A percentile compares a stretch with the other conserved stretches of the same genome.
Evolutionary conservation across 2,888 invertebrate genomes (phyloP).

Genomic region (Stenotaenia linearis): DNA sequence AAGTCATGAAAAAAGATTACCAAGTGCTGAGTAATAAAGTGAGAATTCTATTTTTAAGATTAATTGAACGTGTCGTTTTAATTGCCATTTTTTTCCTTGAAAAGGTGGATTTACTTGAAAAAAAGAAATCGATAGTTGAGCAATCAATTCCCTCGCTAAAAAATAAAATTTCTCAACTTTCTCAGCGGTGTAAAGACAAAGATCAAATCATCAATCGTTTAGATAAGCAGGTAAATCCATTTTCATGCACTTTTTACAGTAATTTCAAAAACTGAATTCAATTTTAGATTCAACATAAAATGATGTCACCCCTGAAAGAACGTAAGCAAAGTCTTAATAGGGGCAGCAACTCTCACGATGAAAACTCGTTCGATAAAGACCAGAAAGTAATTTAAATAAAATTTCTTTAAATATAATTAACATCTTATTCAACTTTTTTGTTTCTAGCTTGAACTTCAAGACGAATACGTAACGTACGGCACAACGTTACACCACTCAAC

Average conservation of each 20-base stretch:
- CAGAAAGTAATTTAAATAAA: background rate
- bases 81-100: background rate
- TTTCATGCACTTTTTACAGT: background rate
- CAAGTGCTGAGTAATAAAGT: constrained; percentile 31
- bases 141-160: constrained; percentile 29
- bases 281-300: background rate
- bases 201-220: constrained; percentile 31
- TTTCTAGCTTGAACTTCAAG: background rate
- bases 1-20: constrained; percentile 33
- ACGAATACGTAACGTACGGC: background rate
- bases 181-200: constrained; percentile 32
- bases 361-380: background rate
- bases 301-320: background rate
- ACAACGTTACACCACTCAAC: background rate
- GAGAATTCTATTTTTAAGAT: background rate
- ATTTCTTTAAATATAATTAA: background rate
- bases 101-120: constrained; percentile 30
- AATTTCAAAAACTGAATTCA: background rate
- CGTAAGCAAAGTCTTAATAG: background rate
- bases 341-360: background rate
- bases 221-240: constrained; percentile 11
- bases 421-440: background rate
- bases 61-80: too few relatives aligned
- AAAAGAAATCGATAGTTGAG: constrained; percentile 26
- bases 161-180: constrained; percentile 28